These are phyloP conservation scores for Sinocyclocheilus grahami DNA, from an alignment of 2,113 vertebrate genomes.

Conservation along the genomic window DNA sequence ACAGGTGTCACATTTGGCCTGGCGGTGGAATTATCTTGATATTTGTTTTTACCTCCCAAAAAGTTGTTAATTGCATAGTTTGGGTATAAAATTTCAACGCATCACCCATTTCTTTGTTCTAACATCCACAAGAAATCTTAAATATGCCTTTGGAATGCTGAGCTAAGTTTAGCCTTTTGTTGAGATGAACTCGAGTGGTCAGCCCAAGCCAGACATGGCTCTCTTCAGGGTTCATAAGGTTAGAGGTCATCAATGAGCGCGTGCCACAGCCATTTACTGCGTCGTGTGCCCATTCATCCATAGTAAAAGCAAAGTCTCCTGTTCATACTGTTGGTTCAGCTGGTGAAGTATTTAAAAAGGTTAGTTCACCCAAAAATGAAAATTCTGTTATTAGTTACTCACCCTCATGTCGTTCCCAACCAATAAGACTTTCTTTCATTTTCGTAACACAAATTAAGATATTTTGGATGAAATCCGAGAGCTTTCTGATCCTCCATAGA, in stretches of 20 bases:
- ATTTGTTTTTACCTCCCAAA: not conserved
- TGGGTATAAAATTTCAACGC: not conserved
- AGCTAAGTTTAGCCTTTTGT: constrained; percentile 1
- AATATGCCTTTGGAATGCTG: not conserved
- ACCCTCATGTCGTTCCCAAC: not conserved
- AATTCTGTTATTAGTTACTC: not conserved
- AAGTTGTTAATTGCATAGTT: not conserved
- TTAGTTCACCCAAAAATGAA: not conserved
- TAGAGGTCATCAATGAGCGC: constrained; percentile 29
- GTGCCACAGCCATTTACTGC: constrained; percentile 32
- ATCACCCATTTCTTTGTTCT: not conserved
- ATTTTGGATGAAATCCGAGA: too few species aligned
- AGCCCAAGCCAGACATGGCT: constrained; percentile 5
- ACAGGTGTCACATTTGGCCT: not conserved
- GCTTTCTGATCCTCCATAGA: too few species aligned
- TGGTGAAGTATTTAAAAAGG: constrained; percentile 61
- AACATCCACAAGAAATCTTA: not conserved
- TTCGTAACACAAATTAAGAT: too few species aligned
- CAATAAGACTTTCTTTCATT: too few species aligned
- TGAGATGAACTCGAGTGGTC: not conserved
- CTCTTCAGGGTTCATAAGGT: constrained; percentile 10
- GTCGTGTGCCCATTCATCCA: constrained; percentile 9
- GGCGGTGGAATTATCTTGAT: not conserved
- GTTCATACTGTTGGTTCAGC: constrained; percentile 64
- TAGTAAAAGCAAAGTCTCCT: not conserved